A percentile compares a stretch with the other conserved stretches of the same genome.
Evolutionary conservation across 1,140 invertebrate species (phyloP).

Genomic region (Sinonovacula constricta): DNA sequence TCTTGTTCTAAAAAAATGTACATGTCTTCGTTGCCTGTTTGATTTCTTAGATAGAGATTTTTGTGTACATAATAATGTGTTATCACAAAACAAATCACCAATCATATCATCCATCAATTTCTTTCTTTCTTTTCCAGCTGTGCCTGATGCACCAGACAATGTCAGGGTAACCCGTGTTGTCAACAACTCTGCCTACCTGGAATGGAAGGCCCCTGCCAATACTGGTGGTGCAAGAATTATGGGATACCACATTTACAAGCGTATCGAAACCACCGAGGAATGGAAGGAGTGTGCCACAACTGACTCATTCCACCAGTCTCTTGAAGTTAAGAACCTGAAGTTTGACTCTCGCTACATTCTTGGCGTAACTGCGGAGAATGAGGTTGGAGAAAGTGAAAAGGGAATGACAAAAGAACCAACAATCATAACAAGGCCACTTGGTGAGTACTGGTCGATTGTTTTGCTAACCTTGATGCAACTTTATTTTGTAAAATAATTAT

Average conservation of each 20-base stretch:
- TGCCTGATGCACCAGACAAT: slow-evolving; percentile 93
- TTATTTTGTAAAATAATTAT: too few relatives aligned
- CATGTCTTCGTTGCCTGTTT: too few relatives aligned
- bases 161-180: slow-evolving; percentile 78
- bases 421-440: slow-evolving; percentile 66
- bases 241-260: slow-evolving; percentile 88
- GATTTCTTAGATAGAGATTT: too few relatives aligned
- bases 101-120: too few relatives aligned
- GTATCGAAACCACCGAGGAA: slow-evolving; percentile 58
- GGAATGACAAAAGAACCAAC: slow-evolving; percentile 91
- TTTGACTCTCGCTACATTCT: slow-evolving; percentile 95
- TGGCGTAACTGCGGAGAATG: slow-evolving; percentile 92
- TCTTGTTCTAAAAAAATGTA: too few relatives aligned
- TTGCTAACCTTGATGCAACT: background rate
- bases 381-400: slow-evolving; percentile 85
- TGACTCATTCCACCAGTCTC: slow-evolving; percentile 75
- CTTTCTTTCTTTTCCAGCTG: slow-evolving; percentile 83
- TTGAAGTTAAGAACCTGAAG: slow-evolving; percentile 85
- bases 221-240: slow-evolving; percentile 88
- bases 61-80: too few relatives aligned
- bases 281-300: slow-evolving; percentile 82
- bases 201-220: slow-evolving; percentile 92
- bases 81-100: too few relatives aligned
- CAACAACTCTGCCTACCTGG: slow-evolving; percentile 88
- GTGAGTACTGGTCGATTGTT: slow-evolving; percentile 59